Percentiles rank a stretch among this genome's conserved stretches.
phyloP scores from a whole-genome alignment of 2,113 vertebrate genomes.

The Saimiri boliviensis region DNA sequence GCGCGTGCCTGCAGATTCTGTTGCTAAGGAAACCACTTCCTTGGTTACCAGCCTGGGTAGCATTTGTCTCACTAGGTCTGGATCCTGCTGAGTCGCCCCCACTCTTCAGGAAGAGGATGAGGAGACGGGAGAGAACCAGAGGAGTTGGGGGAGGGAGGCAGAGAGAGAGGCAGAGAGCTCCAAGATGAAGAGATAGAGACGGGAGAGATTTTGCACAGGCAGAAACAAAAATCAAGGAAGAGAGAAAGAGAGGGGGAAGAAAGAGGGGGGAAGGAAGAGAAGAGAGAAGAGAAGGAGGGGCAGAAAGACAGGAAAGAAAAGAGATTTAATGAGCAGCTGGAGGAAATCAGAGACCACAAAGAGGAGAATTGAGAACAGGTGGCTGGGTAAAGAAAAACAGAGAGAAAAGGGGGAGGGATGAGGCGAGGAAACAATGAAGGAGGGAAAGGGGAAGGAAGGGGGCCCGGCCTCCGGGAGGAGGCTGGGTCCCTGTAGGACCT shows the following conservation, averaged over 20 bases:
- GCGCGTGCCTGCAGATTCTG: conserved; percentile 44
- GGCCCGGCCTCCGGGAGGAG: not conserved
- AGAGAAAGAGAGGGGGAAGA: not conserved
- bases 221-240: not conserved
- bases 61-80: conserved; percentile 66
- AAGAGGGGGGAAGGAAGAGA: fast-evolving
- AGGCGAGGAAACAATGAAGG: fast-evolving
- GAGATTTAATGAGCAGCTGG: not conserved
- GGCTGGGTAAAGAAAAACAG: not conserved
- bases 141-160: not conserved
- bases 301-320: not conserved
- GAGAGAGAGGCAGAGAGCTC: not conserved
- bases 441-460: fast-evolving
- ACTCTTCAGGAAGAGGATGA: conserved; percentile 28
- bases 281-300: too few relatives aligned
- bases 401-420: not conserved
- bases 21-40: conserved; percentile 81
- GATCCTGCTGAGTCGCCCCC: conserved; percentile 53
- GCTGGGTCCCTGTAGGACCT: not conserved
- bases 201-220: not conserved
- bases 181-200: not conserved
- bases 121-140: not conserved
- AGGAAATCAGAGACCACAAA: not conserved
- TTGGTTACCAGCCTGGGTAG: conserved; percentile 73
- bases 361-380: not conserved